A percentile compares a stretch with the other conserved stretches of the same genome.
These are phyloP conservation scores for Rhopalosiphum nymphaeae DNA, from an alignment of 2,888 invertebrate genomes.

Conservation along the genomic window DNA sequence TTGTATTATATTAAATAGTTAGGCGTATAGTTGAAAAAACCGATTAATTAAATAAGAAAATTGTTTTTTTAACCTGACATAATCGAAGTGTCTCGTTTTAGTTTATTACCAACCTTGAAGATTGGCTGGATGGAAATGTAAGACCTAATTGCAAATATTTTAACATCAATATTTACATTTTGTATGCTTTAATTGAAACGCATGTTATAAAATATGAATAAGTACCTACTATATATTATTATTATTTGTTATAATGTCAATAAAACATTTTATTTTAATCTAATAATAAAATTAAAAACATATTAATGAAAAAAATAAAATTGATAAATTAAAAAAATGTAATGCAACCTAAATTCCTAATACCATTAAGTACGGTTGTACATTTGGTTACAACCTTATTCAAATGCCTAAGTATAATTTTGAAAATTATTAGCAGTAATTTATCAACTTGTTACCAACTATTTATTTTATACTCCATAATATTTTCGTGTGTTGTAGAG, in stretches of 20 bases:
- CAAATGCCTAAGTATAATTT: neutral
- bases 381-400: neutral
- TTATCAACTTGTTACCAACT: constrained; percentile 3
- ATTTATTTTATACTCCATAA: neutral
- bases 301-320: neutral
- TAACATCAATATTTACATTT: constrained; percentile 13
- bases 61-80: constrained; percentile 28
- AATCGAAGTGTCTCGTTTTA: neutral
- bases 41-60: neutral
- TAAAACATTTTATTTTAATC: neutral
- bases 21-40: neutral
- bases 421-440: neutral
- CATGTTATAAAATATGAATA: neutral
- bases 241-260: neutral
- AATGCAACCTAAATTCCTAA: neutral
- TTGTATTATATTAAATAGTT: constrained; percentile 12
- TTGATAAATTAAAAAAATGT: neutral
- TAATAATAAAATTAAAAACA: neutral
- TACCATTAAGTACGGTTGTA: neutral
- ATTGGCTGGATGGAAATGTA: neutral
- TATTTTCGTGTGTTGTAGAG: neutral
- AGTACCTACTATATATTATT: too few relatives aligned
- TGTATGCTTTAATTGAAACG: neutral
- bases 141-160: neutral
- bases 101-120: constrained; percentile 14